A percentile compares a stretch with the other conserved stretches of the same genome.
Evolutionary conservation across 1,140 invertebrate genomes (phyloP).

Genomic region (Drosophila parabipectinata): DNA sequence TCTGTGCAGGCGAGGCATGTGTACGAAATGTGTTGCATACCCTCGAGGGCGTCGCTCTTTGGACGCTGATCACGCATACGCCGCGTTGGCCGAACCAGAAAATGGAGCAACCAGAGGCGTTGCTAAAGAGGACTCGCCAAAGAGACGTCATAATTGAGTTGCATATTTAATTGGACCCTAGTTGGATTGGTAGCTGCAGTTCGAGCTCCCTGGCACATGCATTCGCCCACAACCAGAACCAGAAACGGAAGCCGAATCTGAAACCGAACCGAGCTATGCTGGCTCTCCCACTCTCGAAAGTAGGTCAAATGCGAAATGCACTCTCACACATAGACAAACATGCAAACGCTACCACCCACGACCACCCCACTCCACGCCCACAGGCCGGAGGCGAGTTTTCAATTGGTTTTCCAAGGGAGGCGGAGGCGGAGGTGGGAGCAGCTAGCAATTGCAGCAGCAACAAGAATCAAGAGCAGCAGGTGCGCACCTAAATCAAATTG

Average conservation of each 20-base stretch:
- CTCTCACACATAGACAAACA: constrained; percentile 41
- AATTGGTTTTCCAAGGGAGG: constrained; percentile 68
- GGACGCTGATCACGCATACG: constrained; percentile 51
- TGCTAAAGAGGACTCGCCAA: constrained; percentile 1
- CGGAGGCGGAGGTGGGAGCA: background rate
- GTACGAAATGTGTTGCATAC: constrained; percentile 48
- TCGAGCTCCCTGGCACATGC: constrained; percentile 27
- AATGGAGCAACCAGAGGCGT: constrained; percentile 1
- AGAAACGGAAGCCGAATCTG: constrained; percentile 1
- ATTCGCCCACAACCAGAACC: constrained; percentile 29
- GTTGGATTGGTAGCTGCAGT: constrained; percentile 12
- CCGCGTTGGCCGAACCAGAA: constrained; percentile 24
- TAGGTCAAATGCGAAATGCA: constrained; percentile 76
- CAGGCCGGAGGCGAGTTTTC: constrained; percentile 65
- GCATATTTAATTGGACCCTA: constrained; percentile 52
- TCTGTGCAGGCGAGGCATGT: background rate
- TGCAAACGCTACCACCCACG: constrained; percentile 10
- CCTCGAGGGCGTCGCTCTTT: constrained; percentile 36
- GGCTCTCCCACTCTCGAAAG: constrained; percentile 45
- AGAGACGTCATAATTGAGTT: constrained; percentile 60
- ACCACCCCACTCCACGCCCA: constrained; percentile 9
- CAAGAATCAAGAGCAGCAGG: constrained; percentile 58
- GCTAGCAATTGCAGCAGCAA: constrained; percentile 12
- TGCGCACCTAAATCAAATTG: constrained; percentile 68
- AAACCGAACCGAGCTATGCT: constrained; percentile 11